Base-by-base conservation (phyloP, 2,888 invertebrate species). In the Ecliptopera silaceata region DNA sequence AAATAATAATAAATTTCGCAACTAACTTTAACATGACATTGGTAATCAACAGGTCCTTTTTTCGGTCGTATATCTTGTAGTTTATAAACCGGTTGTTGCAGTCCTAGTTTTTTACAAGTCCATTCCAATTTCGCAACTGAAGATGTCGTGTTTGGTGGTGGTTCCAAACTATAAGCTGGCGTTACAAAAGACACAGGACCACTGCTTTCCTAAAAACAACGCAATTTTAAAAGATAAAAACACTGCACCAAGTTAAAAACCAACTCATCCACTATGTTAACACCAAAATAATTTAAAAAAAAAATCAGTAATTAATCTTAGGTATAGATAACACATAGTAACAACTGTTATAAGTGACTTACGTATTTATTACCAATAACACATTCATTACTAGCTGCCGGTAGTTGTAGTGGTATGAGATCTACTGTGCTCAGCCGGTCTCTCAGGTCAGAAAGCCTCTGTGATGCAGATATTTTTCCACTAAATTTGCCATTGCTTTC, bases 401-500 rank as follows among this genome's bases (percentile, higher is more conserved):
- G 91, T 13, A 90, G 70, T 59, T 86, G 86, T 61, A 91, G 69
- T 2, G 91, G 90, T 68, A 91, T 90, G 17, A 86, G 73, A 66
- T 91, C 89, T 13, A 88, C 88, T 8, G 88, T 86, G 59, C 76
- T 89, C 4, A 91, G 73, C 13, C 84, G 81, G 61, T 90, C 89
- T 61, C 89, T 74, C 55, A 91, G 67, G 65, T 86, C 89, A 1
- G 84, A 85, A 42, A 91, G 77, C 60, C 91, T 79, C 63, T 90
- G 89, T 22, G 90, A 88, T 17, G 90, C 90, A n/a, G 90, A 87
- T 26, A 85, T 77, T 75, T 92, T 87, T 47, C 76, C 71, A 71
- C 75, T 71, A 18, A 69, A n/a, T 63, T 76, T 85, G 18, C 68
- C 63, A 52, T 84, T 85, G 64, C 67, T 70, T 59, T 84, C 82